Conservation (phyloP, 2,888 invertebrate genomes). For the Hypolimnas misippus region DNA sequence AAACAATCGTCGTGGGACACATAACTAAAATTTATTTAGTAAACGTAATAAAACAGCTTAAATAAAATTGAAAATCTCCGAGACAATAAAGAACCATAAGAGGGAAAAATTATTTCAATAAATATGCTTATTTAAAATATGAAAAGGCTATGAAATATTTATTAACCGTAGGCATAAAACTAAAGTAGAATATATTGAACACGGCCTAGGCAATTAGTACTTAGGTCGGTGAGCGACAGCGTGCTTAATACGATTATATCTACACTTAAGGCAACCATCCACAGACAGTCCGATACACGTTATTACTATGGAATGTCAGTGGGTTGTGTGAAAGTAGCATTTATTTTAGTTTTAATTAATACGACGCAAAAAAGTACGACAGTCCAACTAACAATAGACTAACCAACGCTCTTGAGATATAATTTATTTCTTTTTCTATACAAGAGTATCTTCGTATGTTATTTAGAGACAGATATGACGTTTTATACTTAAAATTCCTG, state of each 20-base stretch:
- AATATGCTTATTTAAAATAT: neutral
- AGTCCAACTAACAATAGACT: too few relatives aligned
- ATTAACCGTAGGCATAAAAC: slow-evolving; percentile 53
- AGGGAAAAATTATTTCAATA: neutral
- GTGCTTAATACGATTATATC: slow-evolving; percentile 75
- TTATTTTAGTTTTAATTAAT: too few relatives aligned
- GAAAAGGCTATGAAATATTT: slow-evolving; percentile 68
- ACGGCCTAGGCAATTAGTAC: slow-evolving; percentile 75
- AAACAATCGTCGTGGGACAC: slow-evolving; percentile 49
- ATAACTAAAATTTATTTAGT: slow-evolving; percentile 51
- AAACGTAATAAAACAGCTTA: neutral
- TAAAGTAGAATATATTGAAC: slow-evolving; percentile 68
- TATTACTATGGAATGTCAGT: too few relatives aligned
- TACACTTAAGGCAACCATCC: slow-evolving; percentile 15
- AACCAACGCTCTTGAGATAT: too few relatives aligned
- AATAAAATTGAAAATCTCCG: neutral
- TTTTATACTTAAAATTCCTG: too few relatives aligned
- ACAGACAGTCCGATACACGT: too few relatives aligned
- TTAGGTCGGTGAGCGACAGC: slow-evolving; percentile 76
- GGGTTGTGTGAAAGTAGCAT: too few relatives aligned
- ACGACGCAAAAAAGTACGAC: too few relatives aligned
- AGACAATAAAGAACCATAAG: neutral
- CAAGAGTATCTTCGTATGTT: too few relatives aligned
- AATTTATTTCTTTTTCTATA: too few relatives aligned
- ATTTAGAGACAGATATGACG: neutral